A percentile compares a stretch with the other conserved stretches of the same genome.
Evolutionary conservation across 1,140 invertebrate genomes (phyloP).

Genomic region (Hylyphantes graminicola): DNA sequence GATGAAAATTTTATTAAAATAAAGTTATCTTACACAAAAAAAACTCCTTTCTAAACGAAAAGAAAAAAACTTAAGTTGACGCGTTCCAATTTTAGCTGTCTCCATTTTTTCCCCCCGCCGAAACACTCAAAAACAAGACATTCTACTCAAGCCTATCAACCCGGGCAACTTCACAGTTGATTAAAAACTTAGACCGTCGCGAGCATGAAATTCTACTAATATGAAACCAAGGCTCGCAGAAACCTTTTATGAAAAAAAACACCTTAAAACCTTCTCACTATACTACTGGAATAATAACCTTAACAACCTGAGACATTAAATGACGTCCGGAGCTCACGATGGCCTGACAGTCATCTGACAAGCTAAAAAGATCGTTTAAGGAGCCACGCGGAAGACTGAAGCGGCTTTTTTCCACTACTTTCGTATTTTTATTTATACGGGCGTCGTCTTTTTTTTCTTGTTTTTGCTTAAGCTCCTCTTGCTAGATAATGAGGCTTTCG

Average conservation of each 20-base stretch:
- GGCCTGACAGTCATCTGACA: slow-evolving; percentile 59
- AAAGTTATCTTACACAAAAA: neutral
- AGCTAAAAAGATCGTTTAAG: slow-evolving; percentile 59
- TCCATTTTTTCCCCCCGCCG: slow-evolving; percentile 3
- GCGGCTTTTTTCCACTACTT: neutral
- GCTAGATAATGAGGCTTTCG: slow-evolving; percentile 47
- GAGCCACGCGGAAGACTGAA: neutral
- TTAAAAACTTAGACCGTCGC: slow-evolving; percentile 45
- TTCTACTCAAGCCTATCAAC: slow-evolving; percentile 18
- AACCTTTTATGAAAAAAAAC: slow-evolving; percentile 19
- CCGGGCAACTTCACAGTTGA: slow-evolving; percentile 48
- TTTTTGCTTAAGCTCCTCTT: slow-evolving; percentile 34
- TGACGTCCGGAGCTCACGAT: slow-evolving; percentile 41
- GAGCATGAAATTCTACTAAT: slow-evolving; percentile 52
- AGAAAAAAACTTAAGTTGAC: slow-evolving; percentile 42
- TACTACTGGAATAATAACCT: slow-evolving; percentile 53
- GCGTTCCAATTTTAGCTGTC: slow-evolving; percentile 54
- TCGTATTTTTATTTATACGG: slow-evolving; percentile 28
- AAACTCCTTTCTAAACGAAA: too few relatives aligned
- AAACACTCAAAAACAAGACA: slow-evolving; percentile 43
- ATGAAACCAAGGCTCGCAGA: slow-evolving; percentile 32
- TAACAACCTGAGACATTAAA: slow-evolving; percentile 54
- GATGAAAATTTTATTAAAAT: slow-evolving; percentile 52
- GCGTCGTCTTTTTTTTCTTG: slow-evolving; percentile 36
- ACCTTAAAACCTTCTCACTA: neutral